Percentiles rank a stretch among this genome's conserved stretches.
Evolutionary conservation across 2,113 vertebrate species (phyloP).

Genomic region (Toxotes chatareus): DNA sequence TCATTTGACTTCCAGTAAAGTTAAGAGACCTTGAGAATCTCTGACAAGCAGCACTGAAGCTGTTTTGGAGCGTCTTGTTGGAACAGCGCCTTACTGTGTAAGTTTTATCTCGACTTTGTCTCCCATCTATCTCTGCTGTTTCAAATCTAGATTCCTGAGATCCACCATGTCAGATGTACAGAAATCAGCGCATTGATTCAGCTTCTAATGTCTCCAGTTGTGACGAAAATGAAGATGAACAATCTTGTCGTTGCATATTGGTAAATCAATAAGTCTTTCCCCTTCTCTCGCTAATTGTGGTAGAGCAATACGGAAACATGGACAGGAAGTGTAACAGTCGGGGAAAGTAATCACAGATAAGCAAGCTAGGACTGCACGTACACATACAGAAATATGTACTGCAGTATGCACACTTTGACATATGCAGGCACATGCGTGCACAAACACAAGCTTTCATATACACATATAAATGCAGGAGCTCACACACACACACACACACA

Average conservation of each 20-base stretch:
- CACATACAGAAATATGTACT: constrained; percentile 20
- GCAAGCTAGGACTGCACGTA: background rate
- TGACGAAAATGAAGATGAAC: background rate
- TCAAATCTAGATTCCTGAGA: background rate
- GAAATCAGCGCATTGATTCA: background rate
- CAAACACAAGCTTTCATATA: constrained; percentile 11
- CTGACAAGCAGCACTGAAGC: background rate
- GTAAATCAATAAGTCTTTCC: background rate
- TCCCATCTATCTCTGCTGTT: background rate
- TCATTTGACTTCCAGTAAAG: background rate
- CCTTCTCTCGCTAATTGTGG: background rate
- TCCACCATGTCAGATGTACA: background rate
- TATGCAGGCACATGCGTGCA: constrained; percentile 9
- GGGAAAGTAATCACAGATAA: background rate
- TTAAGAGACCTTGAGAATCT: background rate
- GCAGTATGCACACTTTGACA: background rate
- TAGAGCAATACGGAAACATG: background rate
- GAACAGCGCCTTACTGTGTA: background rate
- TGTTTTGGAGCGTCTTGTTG: background rate
- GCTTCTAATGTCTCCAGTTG: background rate
- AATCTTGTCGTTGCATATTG: background rate
- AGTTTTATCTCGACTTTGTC: background rate
- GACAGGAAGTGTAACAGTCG: background rate
- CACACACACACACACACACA: constrained; percentile 51
- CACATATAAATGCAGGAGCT: constrained; percentile 40